phyloP scores from a whole-genome alignment of 2,797 vertebrate genomes.

The Acanthurus leucopareius region DNA sequence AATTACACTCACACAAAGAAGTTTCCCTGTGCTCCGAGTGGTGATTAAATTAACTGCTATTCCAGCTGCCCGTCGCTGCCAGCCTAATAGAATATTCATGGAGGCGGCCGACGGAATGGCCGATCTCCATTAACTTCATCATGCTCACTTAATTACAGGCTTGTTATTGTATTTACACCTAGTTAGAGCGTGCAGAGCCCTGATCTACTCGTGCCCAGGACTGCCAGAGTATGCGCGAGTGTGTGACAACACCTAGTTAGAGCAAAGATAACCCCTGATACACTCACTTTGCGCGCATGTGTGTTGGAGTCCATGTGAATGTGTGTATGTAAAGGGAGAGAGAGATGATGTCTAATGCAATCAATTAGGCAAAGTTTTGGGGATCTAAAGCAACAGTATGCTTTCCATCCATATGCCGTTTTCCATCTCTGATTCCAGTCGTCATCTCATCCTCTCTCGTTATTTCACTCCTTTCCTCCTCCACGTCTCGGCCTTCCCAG shows the following conservation, averaged over 20 bases:
- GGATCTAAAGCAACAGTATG: constrained; percentile 5
- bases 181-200: constrained; percentile 99
- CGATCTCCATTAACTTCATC: constrained; percentile 99
- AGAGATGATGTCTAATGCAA: constrained; percentile 5
- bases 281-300: constrained; percentile 67
- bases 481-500: constrained; percentile 43
- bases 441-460: constrained; percentile 19
- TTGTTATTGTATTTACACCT: constrained; percentile 99
- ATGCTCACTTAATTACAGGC: constrained; percentile 99
- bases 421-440: constrained; percentile 16
- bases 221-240: constrained; percentile 71
- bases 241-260: constrained; percentile 84
- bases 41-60: constrained; percentile 99
- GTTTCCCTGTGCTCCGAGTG: constrained; percentile 99
- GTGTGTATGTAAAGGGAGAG: constrained; percentile 17
- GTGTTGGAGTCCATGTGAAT: constrained; percentile 2
- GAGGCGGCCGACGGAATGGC: constrained; percentile 99
- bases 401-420: constrained; percentile 13
- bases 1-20: constrained; percentile 99
- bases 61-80: constrained; percentile 99
- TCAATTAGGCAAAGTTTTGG: constrained; percentile 26
- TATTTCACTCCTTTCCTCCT: constrained; percentile 22
- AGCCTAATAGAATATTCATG: constrained; percentile 99
- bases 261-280: constrained; percentile 79
- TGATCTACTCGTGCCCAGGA: constrained; percentile 92